Evolutionary conservation across 2,113 vertebrate genomes (phyloP).

Genomic region (Neotoma lepida): DNA sequence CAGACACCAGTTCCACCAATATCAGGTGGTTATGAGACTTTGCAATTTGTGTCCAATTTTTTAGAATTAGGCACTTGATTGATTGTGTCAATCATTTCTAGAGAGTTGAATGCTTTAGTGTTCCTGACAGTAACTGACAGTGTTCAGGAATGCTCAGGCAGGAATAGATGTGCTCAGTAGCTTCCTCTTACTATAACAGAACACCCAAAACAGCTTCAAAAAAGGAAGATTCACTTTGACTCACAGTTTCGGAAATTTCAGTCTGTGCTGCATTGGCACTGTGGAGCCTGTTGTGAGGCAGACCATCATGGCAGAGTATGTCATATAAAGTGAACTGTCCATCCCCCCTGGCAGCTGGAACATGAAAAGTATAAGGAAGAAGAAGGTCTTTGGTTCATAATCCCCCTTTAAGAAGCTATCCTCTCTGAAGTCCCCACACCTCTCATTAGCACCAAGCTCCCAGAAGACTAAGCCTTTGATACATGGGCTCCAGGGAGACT

Average conservation of each 20-base stretch:
- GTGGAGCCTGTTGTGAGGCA: not conserved
- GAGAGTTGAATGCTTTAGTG: not conserved
- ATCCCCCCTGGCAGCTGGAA: not conserved
- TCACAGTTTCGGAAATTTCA: not conserved
- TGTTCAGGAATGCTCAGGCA: not conserved
- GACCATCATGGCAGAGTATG: not conserved
- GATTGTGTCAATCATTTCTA: not conserved
- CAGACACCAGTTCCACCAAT: not conserved
- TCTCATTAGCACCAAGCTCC: not conserved
- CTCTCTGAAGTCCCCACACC: not conserved
- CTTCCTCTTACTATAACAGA: not conserved
- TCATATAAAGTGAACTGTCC: not conserved
- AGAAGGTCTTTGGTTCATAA: too few relatives aligned
- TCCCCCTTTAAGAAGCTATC: not conserved
- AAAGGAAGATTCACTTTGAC: not conserved
- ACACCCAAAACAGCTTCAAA: not conserved
- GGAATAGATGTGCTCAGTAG: not conserved
- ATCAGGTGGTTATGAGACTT: constrained; percentile 9
- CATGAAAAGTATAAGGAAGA: not conserved
- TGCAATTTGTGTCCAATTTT: not conserved
- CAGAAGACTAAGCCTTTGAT: not conserved
- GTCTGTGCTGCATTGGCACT: not conserved
- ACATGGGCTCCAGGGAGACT: not conserved
- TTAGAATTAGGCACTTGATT: not conserved
- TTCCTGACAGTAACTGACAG: not conserved